These are phyloP conservation scores for Ceratina calcarata DNA, from an alignment of 1,140 invertebrate genomes.

Conservation along the genomic window DNA sequence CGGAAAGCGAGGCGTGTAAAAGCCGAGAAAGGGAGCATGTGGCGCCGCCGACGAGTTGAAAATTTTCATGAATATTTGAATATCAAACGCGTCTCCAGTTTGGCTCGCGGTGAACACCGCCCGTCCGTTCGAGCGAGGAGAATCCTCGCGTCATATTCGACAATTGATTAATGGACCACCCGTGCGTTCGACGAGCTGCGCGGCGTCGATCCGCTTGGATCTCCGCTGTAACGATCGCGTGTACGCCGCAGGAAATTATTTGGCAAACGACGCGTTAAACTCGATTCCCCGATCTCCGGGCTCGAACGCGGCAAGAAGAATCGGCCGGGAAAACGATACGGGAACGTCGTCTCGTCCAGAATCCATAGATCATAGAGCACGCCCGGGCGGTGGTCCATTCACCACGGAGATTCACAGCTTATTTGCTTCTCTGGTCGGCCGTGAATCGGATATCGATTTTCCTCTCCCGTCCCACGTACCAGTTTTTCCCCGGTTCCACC, in stretches of 20 bases:
- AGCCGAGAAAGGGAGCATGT: conserved; percentile 1
- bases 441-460: conserved; percentile 55
- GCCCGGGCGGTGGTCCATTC: neutral
- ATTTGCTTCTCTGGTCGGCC: conserved; percentile 34
- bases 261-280: too few relatives aligned
- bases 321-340: conserved; percentile 17
- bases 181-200: too few relatives aligned
- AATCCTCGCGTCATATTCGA: neutral
- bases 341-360: conserved; percentile 3
- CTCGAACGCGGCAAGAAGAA: too few relatives aligned
- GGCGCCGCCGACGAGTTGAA: neutral
- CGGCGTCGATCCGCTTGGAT: too few relatives aligned
- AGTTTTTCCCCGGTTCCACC: neutral
- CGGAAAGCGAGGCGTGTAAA: conserved; percentile 5
- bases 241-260: too few relatives aligned
- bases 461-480: neutral
- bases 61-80: conserved; percentile 31
- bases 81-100: neutral
- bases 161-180: neutral
- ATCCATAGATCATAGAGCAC: conserved; percentile 34
- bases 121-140: neutral
- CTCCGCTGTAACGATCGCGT: too few relatives aligned
- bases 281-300: too few relatives aligned
- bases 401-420: conserved; percentile 29
- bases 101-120: neutral